These are phyloP conservation scores for Tromatobia lineatoria DNA, from an alignment of 2,888 invertebrate species.

Conservation along the genomic window DNA sequence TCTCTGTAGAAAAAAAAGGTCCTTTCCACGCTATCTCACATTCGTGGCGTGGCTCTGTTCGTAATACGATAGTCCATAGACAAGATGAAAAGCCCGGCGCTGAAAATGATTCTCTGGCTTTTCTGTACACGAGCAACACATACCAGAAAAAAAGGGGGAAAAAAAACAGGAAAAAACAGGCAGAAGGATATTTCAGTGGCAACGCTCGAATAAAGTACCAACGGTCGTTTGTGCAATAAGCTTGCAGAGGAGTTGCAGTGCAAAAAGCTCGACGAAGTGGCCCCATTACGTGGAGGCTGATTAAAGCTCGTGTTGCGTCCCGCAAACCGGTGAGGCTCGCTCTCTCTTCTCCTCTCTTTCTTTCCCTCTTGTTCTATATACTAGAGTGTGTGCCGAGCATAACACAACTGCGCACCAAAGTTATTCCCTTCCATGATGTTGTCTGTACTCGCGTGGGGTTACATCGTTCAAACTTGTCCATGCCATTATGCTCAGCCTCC, in stretches of 20 bases:
- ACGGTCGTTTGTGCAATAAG: constrained; percentile 15
- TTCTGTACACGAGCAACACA: neutral
- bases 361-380: neutral
- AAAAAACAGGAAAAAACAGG: constrained; percentile 11
- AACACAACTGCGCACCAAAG: too few relatives aligned
- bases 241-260: neutral
- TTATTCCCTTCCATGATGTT: constrained; percentile 18
- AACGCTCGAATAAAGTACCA: constrained; percentile 21
- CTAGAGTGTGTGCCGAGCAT: constrained; percentile 17
- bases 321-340: neutral
- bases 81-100: constrained; percentile 34
- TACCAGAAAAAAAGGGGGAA: neutral
- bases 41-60: neutral
- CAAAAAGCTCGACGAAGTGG: constrained; percentile 28
- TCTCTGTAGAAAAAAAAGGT: neutral
- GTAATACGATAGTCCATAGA: constrained; percentile 39
- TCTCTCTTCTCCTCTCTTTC: neutral
- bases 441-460: constrained; percentile 15
- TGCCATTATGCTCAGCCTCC: constrained; percentile 18
- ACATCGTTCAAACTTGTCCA: constrained; percentile 26
- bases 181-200: constrained; percentile 24
- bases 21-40: constrained; percentile 20
- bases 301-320: constrained; percentile 41
- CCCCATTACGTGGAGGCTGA: constrained; percentile 44
- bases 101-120: constrained; percentile 29